Evolutionary conservation across 2,797 vertebrate genomes (phyloP), one percentile per base, ranked within the genome.

Genomic region (Adrianichthys oophorus): DNA sequence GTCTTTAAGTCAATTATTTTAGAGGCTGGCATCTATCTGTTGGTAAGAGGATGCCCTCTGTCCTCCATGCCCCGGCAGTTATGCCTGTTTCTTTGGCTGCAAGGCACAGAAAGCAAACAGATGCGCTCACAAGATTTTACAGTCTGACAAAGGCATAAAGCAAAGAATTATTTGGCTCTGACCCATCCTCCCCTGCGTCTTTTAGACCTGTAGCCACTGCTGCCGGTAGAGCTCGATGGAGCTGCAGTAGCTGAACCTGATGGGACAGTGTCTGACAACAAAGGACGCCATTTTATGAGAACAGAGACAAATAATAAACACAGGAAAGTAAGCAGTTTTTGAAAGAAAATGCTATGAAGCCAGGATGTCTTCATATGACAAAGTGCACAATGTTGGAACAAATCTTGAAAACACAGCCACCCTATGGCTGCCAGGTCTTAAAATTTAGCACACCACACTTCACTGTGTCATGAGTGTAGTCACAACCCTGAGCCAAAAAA

Each of bases 111-210:
- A 4, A 48, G 43, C 15, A n/a, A 5, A 1, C n/a, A 32, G 62
- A 59, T 56, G 32, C 37, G 44, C 56, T n/a, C 7, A 12, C 17
- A 15, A 32, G 8, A 40, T 59, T 26, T 21, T 29, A 40, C 52
- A 59, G 41, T 67, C 51, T 43, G 49, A 51, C 67, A 17, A 21
- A 29, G 61, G 61, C 65, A 62, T 42, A 60, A 68, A 62, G 37
- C 17, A 42, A n/a, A 5, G 41, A 61, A 56, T 68, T 43, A 70
- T 67, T 68, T 48, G 10, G 0, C 17, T 23, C 19, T 46, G 48
- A 64, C 44, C 47, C 44, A 0, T 59, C 41, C 42, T 56, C 52
- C 60, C 42, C 29, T 55, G 15, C 0, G 12, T 43, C 52, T 65
- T 50, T 64, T 43, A 43, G 43, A 41, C 44, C 21, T 0, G 32